A percentile compares a stretch with the other conserved stretches of the same genome.
Evolutionary conservation across 2,113 vertebrate species (phyloP).

Genomic region (Tetrao urogallus): DNA sequence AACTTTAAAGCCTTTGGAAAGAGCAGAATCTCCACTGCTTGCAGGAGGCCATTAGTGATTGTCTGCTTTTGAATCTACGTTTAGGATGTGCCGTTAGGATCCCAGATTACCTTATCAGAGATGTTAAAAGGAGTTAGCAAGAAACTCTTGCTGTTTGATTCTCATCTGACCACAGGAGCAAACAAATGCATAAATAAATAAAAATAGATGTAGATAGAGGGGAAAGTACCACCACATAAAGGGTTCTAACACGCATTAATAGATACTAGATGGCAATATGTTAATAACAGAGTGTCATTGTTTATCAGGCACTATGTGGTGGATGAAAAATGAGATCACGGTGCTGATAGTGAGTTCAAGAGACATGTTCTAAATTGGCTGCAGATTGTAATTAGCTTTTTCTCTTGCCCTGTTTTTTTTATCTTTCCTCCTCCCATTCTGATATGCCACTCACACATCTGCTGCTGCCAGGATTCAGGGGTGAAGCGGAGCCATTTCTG

Average conservation of each 20-base stretch:
- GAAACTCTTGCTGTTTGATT: not conserved
- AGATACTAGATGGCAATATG: not conserved
- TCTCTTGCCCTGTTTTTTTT: not conserved
- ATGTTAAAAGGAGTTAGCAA: not conserved
- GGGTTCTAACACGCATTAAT: not conserved
- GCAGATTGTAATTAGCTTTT: not conserved
- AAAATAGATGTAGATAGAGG: not conserved
- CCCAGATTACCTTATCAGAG: not conserved
- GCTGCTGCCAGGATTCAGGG: conserved; percentile 12
- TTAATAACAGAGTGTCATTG: not conserved
- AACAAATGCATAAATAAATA: not conserved
- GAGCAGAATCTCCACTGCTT: not conserved
- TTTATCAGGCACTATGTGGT: not conserved
- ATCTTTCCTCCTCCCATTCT: not conserved
- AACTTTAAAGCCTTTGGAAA: conserved; percentile 15
- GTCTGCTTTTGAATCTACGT: conserved; percentile 10
- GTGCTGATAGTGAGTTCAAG: not conserved
- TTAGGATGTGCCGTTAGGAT: conserved; percentile 4
- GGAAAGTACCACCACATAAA: not conserved
- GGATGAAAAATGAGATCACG: not conserved
- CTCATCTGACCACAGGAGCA: not conserved
- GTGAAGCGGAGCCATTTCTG: not conserved
- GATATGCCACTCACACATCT: not conserved
- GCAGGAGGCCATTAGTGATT: conserved; percentile 43
- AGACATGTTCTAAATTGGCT: not conserved